phyloP scores from a whole-genome alignment of 2,888 invertebrate species.

The Ecliptopera silaceata region DNA sequence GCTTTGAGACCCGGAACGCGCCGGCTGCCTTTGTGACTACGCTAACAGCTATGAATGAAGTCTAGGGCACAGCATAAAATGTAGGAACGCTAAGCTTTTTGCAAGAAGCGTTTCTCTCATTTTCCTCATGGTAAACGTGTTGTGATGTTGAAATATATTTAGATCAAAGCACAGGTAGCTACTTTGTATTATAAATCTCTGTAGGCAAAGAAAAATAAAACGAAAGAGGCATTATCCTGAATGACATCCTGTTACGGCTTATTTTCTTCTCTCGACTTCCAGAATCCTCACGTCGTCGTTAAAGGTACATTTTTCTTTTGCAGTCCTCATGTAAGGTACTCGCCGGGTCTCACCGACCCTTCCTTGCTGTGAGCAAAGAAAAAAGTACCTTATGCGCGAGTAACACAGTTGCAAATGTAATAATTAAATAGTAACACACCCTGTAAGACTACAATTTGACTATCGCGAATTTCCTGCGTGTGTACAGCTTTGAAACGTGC shows the following conservation, averaged over 20 bases:
- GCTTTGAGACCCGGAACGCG: conserved; percentile 55
- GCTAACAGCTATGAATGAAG: conserved; percentile 52
- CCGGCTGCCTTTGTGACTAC: conserved; percentile 54
- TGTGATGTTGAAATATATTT: conserved; percentile 27
- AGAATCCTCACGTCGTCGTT: conserved; percentile 79
- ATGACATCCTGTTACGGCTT: conserved; percentile 82
- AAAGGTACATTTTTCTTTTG: conserved; percentile 83
- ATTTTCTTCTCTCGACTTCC: conserved; percentile 75
- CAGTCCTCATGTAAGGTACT: conserved; percentile 77
- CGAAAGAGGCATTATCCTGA: conserved; percentile 77
- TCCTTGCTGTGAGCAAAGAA: conserved; percentile 59
- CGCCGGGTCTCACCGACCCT: conserved; percentile 73
- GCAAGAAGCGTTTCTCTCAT: conserved; percentile 30
- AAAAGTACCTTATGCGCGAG: conserved; percentile 72
- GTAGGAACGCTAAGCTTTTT: conserved; percentile 29
- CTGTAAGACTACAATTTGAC: conserved; percentile 83
- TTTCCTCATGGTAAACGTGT: conserved; percentile 13
- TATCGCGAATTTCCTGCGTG: conserved; percentile 81
- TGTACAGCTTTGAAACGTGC: conserved; percentile 62
- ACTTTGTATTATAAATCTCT: conserved; percentile 49
- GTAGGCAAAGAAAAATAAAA: conserved; percentile 65
- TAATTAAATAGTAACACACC: conserved; percentile 77
- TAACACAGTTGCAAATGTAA: conserved; percentile 78
- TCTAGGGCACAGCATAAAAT: conserved; percentile 44
- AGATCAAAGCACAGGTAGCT: conserved; percentile 18